Base-by-base conservation (phyloP, 2,113 vertebrate species). In the Lampris incognitus region DNA sequence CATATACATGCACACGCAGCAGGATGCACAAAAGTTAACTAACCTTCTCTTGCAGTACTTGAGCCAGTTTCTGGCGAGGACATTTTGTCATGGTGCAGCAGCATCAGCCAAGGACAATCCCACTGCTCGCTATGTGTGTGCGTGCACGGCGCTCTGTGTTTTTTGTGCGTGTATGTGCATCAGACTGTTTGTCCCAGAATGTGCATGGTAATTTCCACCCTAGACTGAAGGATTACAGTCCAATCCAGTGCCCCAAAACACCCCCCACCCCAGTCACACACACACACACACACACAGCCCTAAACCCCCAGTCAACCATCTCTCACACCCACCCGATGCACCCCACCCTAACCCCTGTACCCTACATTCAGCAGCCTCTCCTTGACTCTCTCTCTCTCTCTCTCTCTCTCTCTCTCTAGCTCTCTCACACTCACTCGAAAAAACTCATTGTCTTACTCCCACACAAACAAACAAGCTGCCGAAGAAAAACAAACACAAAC, bases 211-310 rank as follows among this genome's bases (percentile, higher is more conserved):
- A 74, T 90, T 91, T 76, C 81, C 82, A 84, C 84, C 85, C 83
- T 66, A 74, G 72, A 81, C 83, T 83, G 86, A 86, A 86, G 92
- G 91, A 91, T 90, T 92, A 92, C 80, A 85, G 85, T 88, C 76
- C 77, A 90, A 76, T 85, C 73, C 72, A 84, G 78, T 79, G 82
- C 66, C 80, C 77, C 66, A 56, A 38, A 49, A 40, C 62, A 46
- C 1, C 55, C 39, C 67, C 58, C 77, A 66, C 76, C 46, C 50
- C 49, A 60, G 50, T 72, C 71, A 52, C 67, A 65, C 60, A 56
- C 11, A 48, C 61, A 71, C 54, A 56, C 42, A 39, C 71, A 60
- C 62, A 66, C 8, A 67, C 51, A 66, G 11, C 75, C 70, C 56
- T 38, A 83, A 81, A 38, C 56, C 70, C 87, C 86, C 68, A 82